Evolutionary conservation across 2,888 invertebrate genomes (phyloP), one percentile per base, ranked within the genome.

Genomic region (Cephus pulcher): DNA sequence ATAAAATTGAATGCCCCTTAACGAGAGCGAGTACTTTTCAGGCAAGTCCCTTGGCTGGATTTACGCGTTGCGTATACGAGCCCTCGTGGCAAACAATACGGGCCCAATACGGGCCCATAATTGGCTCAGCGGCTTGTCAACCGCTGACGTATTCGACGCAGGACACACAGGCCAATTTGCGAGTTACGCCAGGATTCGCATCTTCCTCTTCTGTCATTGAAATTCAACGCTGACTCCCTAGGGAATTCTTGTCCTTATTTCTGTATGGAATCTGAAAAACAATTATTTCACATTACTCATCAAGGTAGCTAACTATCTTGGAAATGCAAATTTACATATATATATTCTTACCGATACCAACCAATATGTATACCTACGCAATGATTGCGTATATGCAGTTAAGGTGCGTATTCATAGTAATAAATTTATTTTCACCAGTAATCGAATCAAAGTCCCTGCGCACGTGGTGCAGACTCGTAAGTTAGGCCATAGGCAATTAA

Each of bases 1-100:
- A 71, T 71, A 71, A 71, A 71, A 71, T 34, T 71, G 71, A 71
- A 32, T 71, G 71, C 71, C 33, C 71, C 71, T 71, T 71, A 71
- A 71, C 71, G 71, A 71, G 71, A 71, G 71, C 71, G 11, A 71
- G 71, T 71, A 71, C 71, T 71, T 71, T 71, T 71, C 71, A 71
- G 71, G 56, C 56, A 56, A 56, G 56, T 56, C 56, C 56, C 56
- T 56, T 56, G 56, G 56, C 56, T 71, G 33, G 71, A 71, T 71
- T 71, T 71, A 71, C 71, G 71, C 71, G 71, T 71, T 71, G 71
- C 71, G 71, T 71, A 34, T 71, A 71, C 32, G 32, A 30, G 15
- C 15, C 40, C 40, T 40, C 70, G 71, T 33, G 15, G 71, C 71
- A 71, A 30, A 71, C 71, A 71, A 71, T 71, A 71, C 71, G 33